Evolutionary conservation across 2,113 vertebrate species (phyloP).

Genomic region (Stegastes partitus): DNA sequence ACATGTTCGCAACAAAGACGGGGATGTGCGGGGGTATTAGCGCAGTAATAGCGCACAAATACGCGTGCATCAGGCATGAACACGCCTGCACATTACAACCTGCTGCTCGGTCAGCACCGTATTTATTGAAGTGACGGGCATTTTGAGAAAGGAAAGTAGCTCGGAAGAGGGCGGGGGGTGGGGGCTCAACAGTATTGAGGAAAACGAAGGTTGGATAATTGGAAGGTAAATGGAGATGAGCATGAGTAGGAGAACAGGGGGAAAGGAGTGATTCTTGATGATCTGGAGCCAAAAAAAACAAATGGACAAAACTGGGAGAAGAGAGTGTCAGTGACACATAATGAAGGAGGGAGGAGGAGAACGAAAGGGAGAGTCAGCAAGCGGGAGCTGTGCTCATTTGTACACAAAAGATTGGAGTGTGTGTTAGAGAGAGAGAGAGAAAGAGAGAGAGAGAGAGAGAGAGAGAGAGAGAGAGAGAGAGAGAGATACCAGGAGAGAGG

Average conservation of each 20-base stretch:
- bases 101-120: slow-evolving; percentile 52
- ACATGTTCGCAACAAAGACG: slow-evolving; percentile 59
- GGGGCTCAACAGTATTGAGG: neutral
- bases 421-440: slow-evolving; percentile 30
- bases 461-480: slow-evolving; percentile 45
- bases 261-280: neutral
- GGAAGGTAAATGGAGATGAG: slow-evolving; percentile 38
- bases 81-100: slow-evolving; percentile 34
- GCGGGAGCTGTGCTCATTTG: slow-evolving; percentile 72
- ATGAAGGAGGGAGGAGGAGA: slow-evolving; percentile 48
- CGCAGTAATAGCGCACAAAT: slow-evolving; percentile 24
- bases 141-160: slow-evolving; percentile 19
- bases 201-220: neutral
- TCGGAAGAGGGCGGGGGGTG: slow-evolving; percentile 1
- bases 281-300: slow-evolving; percentile 5
- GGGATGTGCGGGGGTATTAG: slow-evolving; percentile 58
- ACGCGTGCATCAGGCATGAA: slow-evolving; percentile 1
- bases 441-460: slow-evolving; percentile 38
- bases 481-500: slow-evolving; percentile 22
- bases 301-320: slow-evolving; percentile 31
- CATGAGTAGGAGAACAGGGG: neutral
- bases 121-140: slow-evolving; percentile 49
- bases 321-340: slow-evolving; percentile 61
- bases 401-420: slow-evolving; percentile 62
- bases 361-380: slow-evolving; percentile 65